Evolutionary conservation across 2,888 invertebrate species (phyloP).

Genomic region (Eilema caniola): DNA sequence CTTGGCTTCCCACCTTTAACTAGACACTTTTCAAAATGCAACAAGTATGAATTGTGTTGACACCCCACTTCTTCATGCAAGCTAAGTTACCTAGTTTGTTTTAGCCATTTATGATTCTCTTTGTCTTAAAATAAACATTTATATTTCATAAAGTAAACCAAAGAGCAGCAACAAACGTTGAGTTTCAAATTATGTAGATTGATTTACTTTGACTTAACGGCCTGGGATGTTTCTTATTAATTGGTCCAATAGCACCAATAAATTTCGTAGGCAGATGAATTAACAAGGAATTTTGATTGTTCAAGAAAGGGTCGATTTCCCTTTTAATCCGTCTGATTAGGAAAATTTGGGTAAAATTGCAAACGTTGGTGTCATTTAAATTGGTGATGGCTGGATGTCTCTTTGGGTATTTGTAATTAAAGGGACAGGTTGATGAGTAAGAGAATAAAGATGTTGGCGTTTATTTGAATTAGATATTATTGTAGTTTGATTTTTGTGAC

Average conservation of each 20-base stretch:
- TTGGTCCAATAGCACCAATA: constrained; percentile 25
- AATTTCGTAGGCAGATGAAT: constrained; percentile 25
- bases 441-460: constrained; percentile 11
- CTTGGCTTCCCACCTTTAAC: too few relatives aligned
- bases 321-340: constrained; percentile 36
- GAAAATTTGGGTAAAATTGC: constrained; percentile 29
- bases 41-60: background rate
- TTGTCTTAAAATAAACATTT: constrained; percentile 5
- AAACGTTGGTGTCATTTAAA: constrained; percentile 28
- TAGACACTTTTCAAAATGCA: too few relatives aligned
- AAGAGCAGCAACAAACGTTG: constrained; percentile 5
- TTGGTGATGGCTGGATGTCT: constrained; percentile 22
- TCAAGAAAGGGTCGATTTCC: constrained; percentile 20
- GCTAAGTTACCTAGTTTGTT: background rate
- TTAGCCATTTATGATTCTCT: background rate
- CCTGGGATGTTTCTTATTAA: constrained; percentile 35
- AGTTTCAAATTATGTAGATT: constrained; percentile 39
- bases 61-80: background rate
- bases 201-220: constrained; percentile 35
- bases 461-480: constrained; percentile 6
- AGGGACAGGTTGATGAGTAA: constrained; percentile 14
- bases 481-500: background rate
- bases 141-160: background rate
- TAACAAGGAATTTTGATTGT: constrained; percentile 35
- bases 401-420: constrained; percentile 19